phyloP scores from a whole-genome alignment of 2,797 vertebrate species.

The Sebastes iracundus region DNA sequence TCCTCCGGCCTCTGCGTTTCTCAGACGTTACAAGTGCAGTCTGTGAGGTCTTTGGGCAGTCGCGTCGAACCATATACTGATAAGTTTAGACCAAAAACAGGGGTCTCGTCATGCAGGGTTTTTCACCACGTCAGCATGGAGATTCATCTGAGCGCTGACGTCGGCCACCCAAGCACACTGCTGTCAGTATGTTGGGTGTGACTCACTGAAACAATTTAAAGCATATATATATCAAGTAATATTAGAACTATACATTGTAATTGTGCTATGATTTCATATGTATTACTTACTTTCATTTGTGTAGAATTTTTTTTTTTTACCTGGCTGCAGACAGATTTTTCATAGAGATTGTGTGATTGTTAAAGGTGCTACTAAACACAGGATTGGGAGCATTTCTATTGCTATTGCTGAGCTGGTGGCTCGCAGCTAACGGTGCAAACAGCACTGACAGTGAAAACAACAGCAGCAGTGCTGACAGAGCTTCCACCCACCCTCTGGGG shows the following conservation, averaged over 20 bases:
- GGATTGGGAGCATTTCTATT: too few species aligned
- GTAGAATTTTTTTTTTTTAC: background rate
- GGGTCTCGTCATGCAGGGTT: background rate
- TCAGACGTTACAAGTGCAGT: constrained; percentile 37
- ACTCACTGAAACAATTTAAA: background rate
- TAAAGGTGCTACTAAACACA: too few species aligned
- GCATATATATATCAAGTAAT: background rate
- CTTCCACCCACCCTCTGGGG: too few species aligned
- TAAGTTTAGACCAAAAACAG: constrained; percentile 55
- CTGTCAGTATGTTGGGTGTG: constrained; percentile 12
- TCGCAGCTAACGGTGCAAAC: too few species aligned
- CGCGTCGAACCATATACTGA: constrained; percentile 57
- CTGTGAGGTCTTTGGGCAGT: constrained; percentile 68
- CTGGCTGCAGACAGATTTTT: background rate
- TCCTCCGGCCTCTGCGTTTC: constrained; percentile 47
- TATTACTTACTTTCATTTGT: background rate
- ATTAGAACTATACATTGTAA: background rate
- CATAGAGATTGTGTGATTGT: background rate
- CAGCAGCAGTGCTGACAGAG: too few species aligned
- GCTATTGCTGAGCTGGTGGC: too few species aligned
- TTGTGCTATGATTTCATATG: too few species aligned
- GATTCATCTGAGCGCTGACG: constrained; percentile 7
- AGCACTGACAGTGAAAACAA: too few species aligned
- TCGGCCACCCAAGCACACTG: constrained; percentile 51
- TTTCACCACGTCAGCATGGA: constrained; percentile 33